Conservation (phyloP, 2,888 invertebrate species). For the Biston stratarius region DNA sequence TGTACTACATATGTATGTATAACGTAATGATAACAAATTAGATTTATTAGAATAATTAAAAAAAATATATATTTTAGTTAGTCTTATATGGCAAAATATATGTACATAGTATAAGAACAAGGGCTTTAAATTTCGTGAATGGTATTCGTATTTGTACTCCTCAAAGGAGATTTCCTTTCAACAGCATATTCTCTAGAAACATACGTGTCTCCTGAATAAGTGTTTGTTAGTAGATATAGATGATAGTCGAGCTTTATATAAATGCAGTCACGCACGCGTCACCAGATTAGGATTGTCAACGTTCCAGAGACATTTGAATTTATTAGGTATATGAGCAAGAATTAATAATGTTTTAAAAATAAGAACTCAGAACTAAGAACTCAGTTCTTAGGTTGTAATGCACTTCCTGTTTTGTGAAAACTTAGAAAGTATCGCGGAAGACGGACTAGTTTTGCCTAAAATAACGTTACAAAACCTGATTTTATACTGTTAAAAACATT, state of each 20-base stretch:
- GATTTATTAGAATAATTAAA: not conserved
- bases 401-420: constrained; percentile 10
- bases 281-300: constrained; percentile 21
- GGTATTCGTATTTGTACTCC: not conserved
- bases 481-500: not conserved
- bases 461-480: not conserved
- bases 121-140: not conserved
- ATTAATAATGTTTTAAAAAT: no score
- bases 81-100: no score
- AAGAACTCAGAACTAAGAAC: no score
- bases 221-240: constrained; percentile 22
- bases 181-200: constrained; percentile 1
- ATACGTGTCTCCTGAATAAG: constrained; percentile 3
- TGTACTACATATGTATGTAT: no score
- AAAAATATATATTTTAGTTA: not conserved
- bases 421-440: not conserved
- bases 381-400: not conserved
- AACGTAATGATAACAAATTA: no score
- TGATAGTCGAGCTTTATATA: constrained; percentile 18
- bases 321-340: not conserved
- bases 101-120: no score
- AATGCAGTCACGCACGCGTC: constrained; percentile 22
- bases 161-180: not conserved
- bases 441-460: not conserved
- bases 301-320: not conserved